A percentile compares a stretch with the other conserved stretches of the same genome.
These are phyloP conservation scores for Pelobates fuscus DNA, from an alignment of 2,113 vertebrate species.

Conservation along the genomic window DNA sequence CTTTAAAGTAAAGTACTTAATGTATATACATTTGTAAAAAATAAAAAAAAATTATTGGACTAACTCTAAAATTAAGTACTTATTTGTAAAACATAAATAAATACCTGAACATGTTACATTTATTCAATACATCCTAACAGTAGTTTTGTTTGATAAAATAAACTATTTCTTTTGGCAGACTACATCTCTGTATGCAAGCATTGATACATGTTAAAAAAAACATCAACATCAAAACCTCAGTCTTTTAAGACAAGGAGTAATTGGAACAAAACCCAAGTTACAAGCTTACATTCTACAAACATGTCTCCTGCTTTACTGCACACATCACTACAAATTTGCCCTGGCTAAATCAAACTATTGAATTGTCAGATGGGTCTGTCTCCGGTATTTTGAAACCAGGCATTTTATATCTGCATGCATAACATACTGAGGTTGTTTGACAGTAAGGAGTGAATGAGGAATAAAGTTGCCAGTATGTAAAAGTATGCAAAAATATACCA, in stretches of 20 bases:
- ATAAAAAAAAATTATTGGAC: no score
- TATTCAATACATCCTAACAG: no score
- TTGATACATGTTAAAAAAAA: slow-evolving; percentile 14
- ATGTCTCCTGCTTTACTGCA: slow-evolving; percentile 13
- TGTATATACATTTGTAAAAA: no score
- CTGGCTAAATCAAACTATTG: slow-evolving; percentile 4
- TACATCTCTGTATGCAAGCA: neutral
- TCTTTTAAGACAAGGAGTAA: slow-evolving; percentile 2
- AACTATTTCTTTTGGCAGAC: no score
- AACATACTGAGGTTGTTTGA: neutral
- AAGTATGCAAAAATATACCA: no score
- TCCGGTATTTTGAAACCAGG: neutral
- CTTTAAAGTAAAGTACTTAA: no score
- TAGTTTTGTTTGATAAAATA: no score
- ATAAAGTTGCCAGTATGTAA: no score
- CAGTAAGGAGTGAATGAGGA: neutral
- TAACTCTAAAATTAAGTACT: no score
- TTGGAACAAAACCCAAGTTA: slow-evolving; percentile 10
- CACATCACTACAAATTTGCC: neutral
- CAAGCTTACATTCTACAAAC: neutral
- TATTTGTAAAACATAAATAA: no score
- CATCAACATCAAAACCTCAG: slow-evolving; percentile 19
- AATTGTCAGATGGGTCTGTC: slow-evolving; percentile 1
- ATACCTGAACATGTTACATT: no score
- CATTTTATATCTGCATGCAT: neutral